Evolutionary conservation across 2,113 vertebrate species (phyloP).

Genomic region (Microcebus griseorufus): DNA sequence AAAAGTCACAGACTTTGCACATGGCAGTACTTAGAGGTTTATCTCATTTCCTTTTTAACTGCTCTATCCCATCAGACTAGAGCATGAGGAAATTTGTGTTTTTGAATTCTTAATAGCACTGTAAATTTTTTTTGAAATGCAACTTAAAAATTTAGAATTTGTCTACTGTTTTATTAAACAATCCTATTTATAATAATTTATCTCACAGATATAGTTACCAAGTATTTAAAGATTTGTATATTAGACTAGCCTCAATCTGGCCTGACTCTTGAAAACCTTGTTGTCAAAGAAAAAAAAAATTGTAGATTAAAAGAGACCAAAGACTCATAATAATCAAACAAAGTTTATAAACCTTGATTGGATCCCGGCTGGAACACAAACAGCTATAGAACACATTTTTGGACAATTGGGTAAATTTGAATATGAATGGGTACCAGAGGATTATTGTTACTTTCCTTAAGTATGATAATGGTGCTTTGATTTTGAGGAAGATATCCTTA

Average conservation of each 20-base stretch:
- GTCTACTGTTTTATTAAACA: background rate
- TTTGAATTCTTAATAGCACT: constrained; percentile 10
- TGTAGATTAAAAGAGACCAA: background rate
- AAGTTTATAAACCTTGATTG: background rate
- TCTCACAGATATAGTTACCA: background rate
- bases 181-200: background rate
- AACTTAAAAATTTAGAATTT: constrained; percentile 39
- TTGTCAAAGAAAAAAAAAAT: background rate
- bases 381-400: background rate
- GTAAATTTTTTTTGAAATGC: background rate
- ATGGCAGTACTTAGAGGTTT: background rate
- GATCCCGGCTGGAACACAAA: background rate
- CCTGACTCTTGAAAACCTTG: background rate
- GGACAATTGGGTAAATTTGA: background rate
- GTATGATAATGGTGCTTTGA: background rate
- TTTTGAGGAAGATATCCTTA: background rate
- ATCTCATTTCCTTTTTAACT: background rate
- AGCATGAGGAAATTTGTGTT: background rate
- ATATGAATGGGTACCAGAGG: background rate
- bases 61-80: background rate
- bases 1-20: background rate
- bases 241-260: constrained; percentile 22
- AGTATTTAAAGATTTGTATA: background rate
- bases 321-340: background rate
- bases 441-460: background rate